phyloP scores from a whole-genome alignment of 1,140 invertebrate genomes.

The silkworm (Bombyx mori) region ASM3026992v2 NC_085131.1:42501-43000 shows the following conservation, averaged over 20 bases:
- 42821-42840: slow-evolving; percentile 24
- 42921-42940: slow-evolving; percentile 8
- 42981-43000: background rate
- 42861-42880: slow-evolving; percentile 30
- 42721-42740: slow-evolving; percentile 46
- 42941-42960: background rate
- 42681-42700: slow-evolving; percentile 49
- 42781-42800: slow-evolving; percentile 8
- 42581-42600: too few relatives aligned
- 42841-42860: slow-evolving; percentile 31
- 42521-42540: too few relatives aligned
- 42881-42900: slow-evolving; percentile 3
- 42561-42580: too few relatives aligned
- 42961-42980: background rate
- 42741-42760: slow-evolving; percentile 39
- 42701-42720: slow-evolving; percentile 36
- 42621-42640: background rate
- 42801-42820: slow-evolving; percentile 9
- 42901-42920: slow-evolving; percentile 15
- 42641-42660: slow-evolving; percentile 34
- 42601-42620: background rate
- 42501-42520: too few relatives aligned
- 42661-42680: slow-evolving; percentile 48
- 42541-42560: too few relatives aligned
- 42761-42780: slow-evolving; percentile 36